Evolutionary conservation across 1,140 invertebrate species (phyloP), one percentile per base, ranked within the genome.

Genomic region (Sinella curviseta): DNA sequence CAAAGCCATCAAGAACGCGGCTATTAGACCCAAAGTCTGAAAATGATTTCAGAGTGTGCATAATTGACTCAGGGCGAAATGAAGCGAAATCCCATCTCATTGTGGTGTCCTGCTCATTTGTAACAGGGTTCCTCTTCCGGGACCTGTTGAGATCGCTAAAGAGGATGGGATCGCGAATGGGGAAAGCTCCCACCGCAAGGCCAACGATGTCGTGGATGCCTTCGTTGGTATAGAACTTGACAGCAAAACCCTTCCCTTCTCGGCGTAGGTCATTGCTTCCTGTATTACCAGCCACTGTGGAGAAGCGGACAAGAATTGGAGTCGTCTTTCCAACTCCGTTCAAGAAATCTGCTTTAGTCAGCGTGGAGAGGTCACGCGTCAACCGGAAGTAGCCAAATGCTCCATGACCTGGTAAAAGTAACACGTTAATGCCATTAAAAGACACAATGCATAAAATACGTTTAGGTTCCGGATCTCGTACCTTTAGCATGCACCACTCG

Each of bases 51-150:
- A 87, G 88, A 36, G 89, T 86, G 83, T 90, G 89, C 83, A 90
- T 88, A 33, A 86, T 86, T 8, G 87, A 86, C 83, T 91, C 90
- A 1, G 89, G 89, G 24, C 88, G 85, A 34, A 89, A 85, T 1
- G 88, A 85, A 55, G 88, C 86, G 84, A 91, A 91, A 83, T 91
- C 90, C 89, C 89, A 91, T 77, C 88, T 87, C 85, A 87, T 87
- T 80, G 89, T 88, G 8, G 88, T 84, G 77, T 87, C 87, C 80
- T 90, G 86, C 93, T 89, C 1, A 91, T 93, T 8, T n/a, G n/a
- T n/a, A 88, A 88, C n/a, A n/a, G 92, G 92, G 84, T 93, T 92
- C 82, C 92, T 88, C 86, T 92, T 93, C 83, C 91, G 89, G 1
- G 89, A 67, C 24, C 60, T 48, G 17, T 17, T 67, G 4, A 67